A percentile compares a stretch with the other conserved stretches of the same genome.
phyloP scores from a whole-genome alignment of 1,140 invertebrate genomes.

The Drosophila insularis region DNA sequence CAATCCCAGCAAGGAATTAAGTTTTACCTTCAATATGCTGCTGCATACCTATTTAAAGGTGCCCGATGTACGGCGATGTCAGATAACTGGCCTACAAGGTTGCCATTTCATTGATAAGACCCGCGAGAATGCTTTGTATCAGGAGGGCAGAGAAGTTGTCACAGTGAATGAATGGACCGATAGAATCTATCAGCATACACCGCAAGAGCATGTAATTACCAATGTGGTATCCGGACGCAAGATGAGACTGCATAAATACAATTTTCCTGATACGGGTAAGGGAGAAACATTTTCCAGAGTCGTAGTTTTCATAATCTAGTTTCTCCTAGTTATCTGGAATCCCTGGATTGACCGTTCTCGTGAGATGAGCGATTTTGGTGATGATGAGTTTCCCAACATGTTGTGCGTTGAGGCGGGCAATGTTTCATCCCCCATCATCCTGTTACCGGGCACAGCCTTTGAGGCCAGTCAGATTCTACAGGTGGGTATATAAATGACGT shows the following conservation, averaged over 20 bases:
- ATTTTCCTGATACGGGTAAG: conserved; percentile 93
- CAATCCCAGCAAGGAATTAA: conserved; percentile 94
- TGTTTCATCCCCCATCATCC: conserved; percentile 91
- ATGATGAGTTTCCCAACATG: conserved; percentile 97
- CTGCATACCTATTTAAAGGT: conserved; percentile 98
- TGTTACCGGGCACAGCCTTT: conserved; percentile 89
- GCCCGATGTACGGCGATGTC: conserved; percentile 94
- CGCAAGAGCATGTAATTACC: conserved; percentile 95
- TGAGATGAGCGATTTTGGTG: conserved; percentile 96
- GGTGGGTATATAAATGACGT: conserved; percentile 39
- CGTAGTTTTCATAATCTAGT: too few relatives aligned
- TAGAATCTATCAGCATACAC: conserved; percentile 95
- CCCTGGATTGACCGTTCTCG: conserved; percentile 96
- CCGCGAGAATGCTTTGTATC: conserved; percentile 62
- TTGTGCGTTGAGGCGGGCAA: conserved; percentile 96
- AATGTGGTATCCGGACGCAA: conserved; percentile 95
- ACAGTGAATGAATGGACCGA: conserved; percentile 95
- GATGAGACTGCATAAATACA: conserved; percentile 96
- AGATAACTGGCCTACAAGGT: conserved; percentile 94
- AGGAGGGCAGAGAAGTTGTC: conserved; percentile 93
- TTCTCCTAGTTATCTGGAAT: conserved; percentile 93
- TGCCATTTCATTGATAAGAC: conserved; percentile 97
- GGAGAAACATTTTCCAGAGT: not conserved
- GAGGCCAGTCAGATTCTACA: conserved; percentile 82
- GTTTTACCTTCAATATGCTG: conserved; percentile 95